phyloP scores from a whole-genome alignment of 2,113 vertebrate genomes.

The Scatophagus argus region DNA sequence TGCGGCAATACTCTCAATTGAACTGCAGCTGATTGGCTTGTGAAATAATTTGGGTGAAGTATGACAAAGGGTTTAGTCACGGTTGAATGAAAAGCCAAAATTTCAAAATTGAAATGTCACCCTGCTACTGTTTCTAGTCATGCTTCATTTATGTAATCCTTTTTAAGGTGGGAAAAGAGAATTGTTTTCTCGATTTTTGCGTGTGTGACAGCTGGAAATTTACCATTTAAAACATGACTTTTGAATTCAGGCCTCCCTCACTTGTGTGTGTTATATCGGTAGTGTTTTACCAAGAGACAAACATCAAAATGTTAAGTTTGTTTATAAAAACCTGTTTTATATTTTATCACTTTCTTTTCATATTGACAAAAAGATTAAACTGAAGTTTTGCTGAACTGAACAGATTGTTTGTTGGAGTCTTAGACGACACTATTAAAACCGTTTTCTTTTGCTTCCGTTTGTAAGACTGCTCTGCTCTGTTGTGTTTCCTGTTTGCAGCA shows the following conservation, averaged over 20 bases:
- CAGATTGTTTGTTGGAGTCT: neutral
- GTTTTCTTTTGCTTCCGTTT: constrained; percentile 25
- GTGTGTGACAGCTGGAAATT: neutral
- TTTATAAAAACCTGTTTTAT: neutral
- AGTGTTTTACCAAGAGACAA: neutral
- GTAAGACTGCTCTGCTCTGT: constrained; percentile 32
- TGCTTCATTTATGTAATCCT: constrained; percentile 4
- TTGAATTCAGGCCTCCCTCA: neutral
- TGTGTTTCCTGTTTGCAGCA: constrained; percentile 84
- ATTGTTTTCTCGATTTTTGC: neutral
- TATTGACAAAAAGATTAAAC: neutral
- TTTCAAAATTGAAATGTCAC: neutral
- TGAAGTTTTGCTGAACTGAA: neutral
- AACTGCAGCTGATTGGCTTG: neutral
- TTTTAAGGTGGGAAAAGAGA: neutral
- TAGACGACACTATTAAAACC: neutral
- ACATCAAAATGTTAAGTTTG: neutral
- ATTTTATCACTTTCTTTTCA: neutral
- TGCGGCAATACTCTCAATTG: neutral
- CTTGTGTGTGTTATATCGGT: neutral
- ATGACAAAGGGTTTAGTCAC: neutral
- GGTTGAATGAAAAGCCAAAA: neutral
- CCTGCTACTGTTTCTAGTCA: neutral
- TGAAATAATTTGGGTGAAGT: neutral
- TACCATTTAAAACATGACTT: neutral